Evolutionary conservation across 2,888 invertebrate species (phyloP), one percentile per base, ranked within the genome.

Genomic region (Stratiomys singularior): DNA sequence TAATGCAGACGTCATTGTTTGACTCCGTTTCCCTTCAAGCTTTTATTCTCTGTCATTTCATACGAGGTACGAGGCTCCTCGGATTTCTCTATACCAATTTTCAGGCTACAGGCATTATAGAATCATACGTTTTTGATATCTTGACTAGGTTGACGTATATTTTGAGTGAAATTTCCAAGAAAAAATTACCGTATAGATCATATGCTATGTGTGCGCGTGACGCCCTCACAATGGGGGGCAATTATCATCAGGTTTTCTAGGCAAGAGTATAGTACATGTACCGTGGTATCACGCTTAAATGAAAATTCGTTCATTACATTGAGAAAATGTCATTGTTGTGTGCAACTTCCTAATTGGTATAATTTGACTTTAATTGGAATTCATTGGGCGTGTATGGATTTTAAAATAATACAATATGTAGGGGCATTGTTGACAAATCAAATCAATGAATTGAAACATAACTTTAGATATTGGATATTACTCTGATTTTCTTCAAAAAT

Each of bases 221-320:
- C 64, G 78, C 74, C 74, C 18, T 64, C 74, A 78, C 78, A 78
- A 78, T 78, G 78, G 78, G 78, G 46, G 74, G 71, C 72, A 77
- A 77, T 77, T 77, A 77, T 72, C 30, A n/a, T n/a, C 9, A 37
- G 37, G 37, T 37, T 37, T 9, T 3, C 9, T 3, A 37, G 9
- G 5, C 37, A 37, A 37, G 9, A 3, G 37, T 37, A 9, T 37
- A 21, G 56, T n/a, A 28, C 37, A 30, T 58, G 37, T 47, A 15
- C 37, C 30, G 25, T 56, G 60, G 25, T 37, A 37, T 37, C 5
- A 37, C 37, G 3, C 5, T 5, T 37, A 37, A 5, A 5, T 27
- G 25, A 52, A 28, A 52, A 25, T 66, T 46, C 47, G 23, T 46
- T 28, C 28, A 18, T 67, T 15, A 56, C 46, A 46, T 67, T 37